Percentiles rank a stretch among this genome's conserved stretches.
Evolutionary conservation across 2,888 invertebrate genomes (phyloP).

Genomic region (Sabellastarte sp.): DNA sequence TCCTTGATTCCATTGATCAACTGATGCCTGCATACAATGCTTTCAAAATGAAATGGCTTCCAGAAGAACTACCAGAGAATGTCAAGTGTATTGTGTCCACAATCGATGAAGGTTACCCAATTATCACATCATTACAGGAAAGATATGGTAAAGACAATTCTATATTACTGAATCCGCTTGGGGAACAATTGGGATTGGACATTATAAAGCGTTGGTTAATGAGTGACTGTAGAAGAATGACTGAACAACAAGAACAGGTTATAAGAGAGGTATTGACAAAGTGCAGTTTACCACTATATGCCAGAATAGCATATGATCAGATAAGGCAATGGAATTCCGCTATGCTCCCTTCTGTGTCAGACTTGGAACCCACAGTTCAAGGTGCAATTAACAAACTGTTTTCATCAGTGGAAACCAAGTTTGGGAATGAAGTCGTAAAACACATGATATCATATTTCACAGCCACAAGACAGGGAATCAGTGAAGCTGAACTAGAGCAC

Average conservation of each 20-base stretch:
- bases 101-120: conserved; percentile 1
- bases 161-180: conserved; percentile 4
- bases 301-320: conserved; percentile 20
- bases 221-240: conserved; percentile 2
- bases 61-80: background rate
- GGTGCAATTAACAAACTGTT: conserved; percentile 19
- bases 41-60: conserved; percentile 22
- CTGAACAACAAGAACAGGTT: background rate
- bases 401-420: conserved; percentile 16
- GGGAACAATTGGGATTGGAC: conserved; percentile 11
- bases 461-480: conserved; percentile 15
- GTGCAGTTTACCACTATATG: conserved; percentile 25
- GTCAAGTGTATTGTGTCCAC: conserved; percentile 11
- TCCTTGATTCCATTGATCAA: conserved; percentile 36
- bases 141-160: background rate
- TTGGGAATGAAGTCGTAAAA: conserved; percentile 18
- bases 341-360: background rate
- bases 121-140: background rate
- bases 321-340: conserved; percentile 22
- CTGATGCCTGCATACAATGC: conserved; percentile 23
- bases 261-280: conserved; percentile 11
- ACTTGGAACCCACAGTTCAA: conserved; percentile 5
- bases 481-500: conserved; percentile 16
- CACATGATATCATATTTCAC: conserved; percentile 22
- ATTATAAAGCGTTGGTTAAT: conserved; percentile 16